A percentile compares a stretch with the other conserved stretches of the same genome.
These are phyloP conservation scores for Tyrophagus putrescentiae DNA, from an alignment of 1,140 invertebrate species.

Conservation along the genomic window DNA sequence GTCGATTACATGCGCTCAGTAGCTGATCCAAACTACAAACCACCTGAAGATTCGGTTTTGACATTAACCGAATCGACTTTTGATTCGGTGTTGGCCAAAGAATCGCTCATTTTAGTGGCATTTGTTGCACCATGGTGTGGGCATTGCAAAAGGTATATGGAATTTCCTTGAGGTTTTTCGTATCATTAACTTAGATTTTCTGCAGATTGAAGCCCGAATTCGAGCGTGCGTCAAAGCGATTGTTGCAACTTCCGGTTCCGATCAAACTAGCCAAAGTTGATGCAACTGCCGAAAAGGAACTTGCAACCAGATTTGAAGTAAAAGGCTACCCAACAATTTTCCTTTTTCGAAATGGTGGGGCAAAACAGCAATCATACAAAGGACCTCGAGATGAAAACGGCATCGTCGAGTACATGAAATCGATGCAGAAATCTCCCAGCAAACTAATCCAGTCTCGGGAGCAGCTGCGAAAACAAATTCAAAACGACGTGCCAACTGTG, in stretches of 20 bases:
- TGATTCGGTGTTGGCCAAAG: conserved; percentile 31
- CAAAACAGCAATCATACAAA: conserved; percentile 37
- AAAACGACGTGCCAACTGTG: conserved; percentile 38
- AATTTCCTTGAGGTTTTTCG: no score
- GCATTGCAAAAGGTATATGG: conserved; percentile 97
- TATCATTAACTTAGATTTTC: no score
- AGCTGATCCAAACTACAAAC: conserved; percentile 39
- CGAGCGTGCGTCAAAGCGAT: conserved; percentile 36
- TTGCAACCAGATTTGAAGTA: conserved; percentile 35
- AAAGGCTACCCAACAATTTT: conserved; percentile 38
- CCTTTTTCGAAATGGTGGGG: conserved; percentile 36
- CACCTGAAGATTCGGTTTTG: conserved; percentile 42
- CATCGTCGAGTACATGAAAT: conserved; percentile 40
- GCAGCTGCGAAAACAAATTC: conserved; percentile 36
- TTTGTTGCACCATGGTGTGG: conserved; percentile 50
- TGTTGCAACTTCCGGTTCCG: conserved; percentile 29
- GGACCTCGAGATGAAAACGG: conserved; percentile 38
- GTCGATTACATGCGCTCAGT: conserved; percentile 38
- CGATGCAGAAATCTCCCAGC: conserved; percentile 39
- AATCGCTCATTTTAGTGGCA: conserved; percentile 53
- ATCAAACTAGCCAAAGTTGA: conserved; percentile 41
- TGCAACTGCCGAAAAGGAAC: conserved; percentile 34
- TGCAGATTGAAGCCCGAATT: conserved; percentile 39
- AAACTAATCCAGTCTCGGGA: conserved; percentile 33
- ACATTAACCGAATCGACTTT: conserved; percentile 43